Percentiles rank a stretch among this genome's conserved stretches.
Conservation (phyloP, 2,888 invertebrate species). For the Pandemis corylana region DNA sequence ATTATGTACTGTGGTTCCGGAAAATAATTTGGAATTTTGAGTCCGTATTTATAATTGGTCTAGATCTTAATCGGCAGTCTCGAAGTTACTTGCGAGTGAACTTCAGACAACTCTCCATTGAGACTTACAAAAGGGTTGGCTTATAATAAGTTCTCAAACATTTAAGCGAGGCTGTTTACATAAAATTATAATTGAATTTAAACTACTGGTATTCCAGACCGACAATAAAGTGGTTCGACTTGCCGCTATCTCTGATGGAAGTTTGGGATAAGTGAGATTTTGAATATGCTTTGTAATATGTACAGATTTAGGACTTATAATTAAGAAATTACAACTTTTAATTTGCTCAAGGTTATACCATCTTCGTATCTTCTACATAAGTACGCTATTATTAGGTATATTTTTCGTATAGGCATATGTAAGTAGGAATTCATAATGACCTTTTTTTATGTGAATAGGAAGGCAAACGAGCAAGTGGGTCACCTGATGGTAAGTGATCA, state of each 20-base stretch:
- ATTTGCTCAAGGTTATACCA: too few relatives aligned
- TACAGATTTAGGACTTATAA: background rate
- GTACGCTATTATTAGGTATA: too few relatives aligned
- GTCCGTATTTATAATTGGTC: slow-evolving; percentile 35
- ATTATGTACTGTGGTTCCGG: slow-evolving; percentile 1
- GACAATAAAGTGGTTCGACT: slow-evolving; percentile 8
- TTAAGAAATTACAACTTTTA: too few relatives aligned
- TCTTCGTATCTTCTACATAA: too few relatives aligned
- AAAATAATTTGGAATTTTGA: slow-evolving; percentile 29
- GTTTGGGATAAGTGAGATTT: background rate
- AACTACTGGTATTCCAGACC: slow-evolving; percentile 20
- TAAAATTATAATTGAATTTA: slow-evolving; percentile 39
- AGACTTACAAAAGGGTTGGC: slow-evolving; percentile 36
- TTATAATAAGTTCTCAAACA: slow-evolving; percentile 41
- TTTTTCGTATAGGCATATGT: too few relatives aligned
- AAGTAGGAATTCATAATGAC: too few relatives aligned
- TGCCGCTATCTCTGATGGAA: background rate
- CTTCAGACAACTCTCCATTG: slow-evolving; percentile 29
- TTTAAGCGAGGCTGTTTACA: slow-evolving; percentile 37
- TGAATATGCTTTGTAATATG: background rate
- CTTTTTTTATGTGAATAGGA: too few relatives aligned
- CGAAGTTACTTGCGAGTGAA: slow-evolving; percentile 33
- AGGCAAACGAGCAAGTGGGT: too few relatives aligned
- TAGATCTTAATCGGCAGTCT: slow-evolving; percentile 39
- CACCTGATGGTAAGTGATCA: too few relatives aligned